phyloP scores from a whole-genome alignment of 2,888 invertebrate genomes.

The Odontocolon sp. region DNA sequence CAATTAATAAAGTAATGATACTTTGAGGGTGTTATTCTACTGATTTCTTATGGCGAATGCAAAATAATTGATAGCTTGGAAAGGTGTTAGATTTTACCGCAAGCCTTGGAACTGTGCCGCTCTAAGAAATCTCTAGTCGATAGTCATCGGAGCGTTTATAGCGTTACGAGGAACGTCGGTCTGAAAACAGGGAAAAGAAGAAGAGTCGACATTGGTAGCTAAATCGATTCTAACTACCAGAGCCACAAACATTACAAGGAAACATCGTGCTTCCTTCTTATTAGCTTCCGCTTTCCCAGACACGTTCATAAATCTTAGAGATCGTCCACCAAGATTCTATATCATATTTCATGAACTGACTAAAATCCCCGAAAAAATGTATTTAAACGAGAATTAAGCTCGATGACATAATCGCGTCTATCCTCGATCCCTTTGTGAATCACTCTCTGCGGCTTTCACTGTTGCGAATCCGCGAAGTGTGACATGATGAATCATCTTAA shows the following conservation, averaged over 20 bases:
- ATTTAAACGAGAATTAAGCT: not conserved
- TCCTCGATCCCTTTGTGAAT: slow-evolving; percentile 33
- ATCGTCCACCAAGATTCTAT: not conserved
- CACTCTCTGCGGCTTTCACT: slow-evolving; percentile 18
- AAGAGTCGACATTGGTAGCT: not conserved
- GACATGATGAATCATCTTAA: slow-evolving; percentile 30
- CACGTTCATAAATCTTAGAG: not conserved
- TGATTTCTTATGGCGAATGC: too few relatives aligned
- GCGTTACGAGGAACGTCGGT: slow-evolving; percentile 46
- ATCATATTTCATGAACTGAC: slow-evolving; percentile 12
- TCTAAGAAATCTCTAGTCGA: slow-evolving; percentile 40
- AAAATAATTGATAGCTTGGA: not conserved
- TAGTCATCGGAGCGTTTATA: slow-evolving; percentile 56
- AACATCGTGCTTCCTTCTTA: not conserved
- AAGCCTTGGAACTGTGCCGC: slow-evolving; percentile 33
- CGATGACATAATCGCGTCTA: not conserved
- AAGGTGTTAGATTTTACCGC: slow-evolving; percentile 7
- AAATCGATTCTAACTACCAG: slow-evolving; percentile 43
- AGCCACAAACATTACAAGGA: slow-evolving; percentile 5
- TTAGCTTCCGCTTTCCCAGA: not conserved
- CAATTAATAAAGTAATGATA: too few relatives aligned
- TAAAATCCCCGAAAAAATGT: not conserved
- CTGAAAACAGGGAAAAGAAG: not conserved
- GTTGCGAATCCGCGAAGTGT: too few relatives aligned
- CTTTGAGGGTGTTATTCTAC: too few relatives aligned